A percentile compares a stretch with the other conserved stretches of the same genome.
Conservation (phyloP, 2,888 invertebrate genomes). For the Eretmocerus hayati region DNA sequence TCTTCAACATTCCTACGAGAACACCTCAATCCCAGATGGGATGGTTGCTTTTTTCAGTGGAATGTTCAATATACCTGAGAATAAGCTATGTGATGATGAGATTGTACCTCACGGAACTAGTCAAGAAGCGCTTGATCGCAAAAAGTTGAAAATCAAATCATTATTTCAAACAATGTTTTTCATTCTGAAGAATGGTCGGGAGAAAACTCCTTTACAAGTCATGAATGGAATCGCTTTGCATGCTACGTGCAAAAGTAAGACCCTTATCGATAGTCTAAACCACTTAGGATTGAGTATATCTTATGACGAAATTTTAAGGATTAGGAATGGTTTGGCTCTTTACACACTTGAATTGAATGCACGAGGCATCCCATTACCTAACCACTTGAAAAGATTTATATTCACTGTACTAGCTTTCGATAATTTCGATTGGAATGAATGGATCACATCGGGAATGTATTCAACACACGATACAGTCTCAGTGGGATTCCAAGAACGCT, state of each 20-base stretch:
- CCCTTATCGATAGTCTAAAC: slow-evolving; percentile 8
- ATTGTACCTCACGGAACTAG: background rate
- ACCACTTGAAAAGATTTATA: no score
- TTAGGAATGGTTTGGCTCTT: background rate
- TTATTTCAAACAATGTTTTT: slow-evolving; percentile 14
- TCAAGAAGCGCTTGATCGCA: background rate
- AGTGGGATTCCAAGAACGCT: no score
- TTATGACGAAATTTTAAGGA: background rate
- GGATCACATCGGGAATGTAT: no score
- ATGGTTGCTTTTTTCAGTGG: slow-evolving; percentile 8
- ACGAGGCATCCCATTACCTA: slow-evolving; percentile 4
- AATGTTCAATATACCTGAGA: background rate
- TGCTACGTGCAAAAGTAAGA: slow-evolving; percentile 12
- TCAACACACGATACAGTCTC: no score
- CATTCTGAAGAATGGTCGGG: slow-evolving; percentile 10
- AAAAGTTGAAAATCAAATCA: no score
- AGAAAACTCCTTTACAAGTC: slow-evolving; percentile 23
- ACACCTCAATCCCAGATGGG: slow-evolving; percentile 7
- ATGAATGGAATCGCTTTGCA: slow-evolving; percentile 16
- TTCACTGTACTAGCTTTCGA: no score
- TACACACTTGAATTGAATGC: background rate
- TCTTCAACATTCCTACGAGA: slow-evolving; percentile 12
- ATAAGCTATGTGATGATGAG: background rate
- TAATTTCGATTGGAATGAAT: no score
- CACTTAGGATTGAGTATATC: background rate